A percentile compares a stretch with the other conserved stretches of the same genome.
Conservation (phyloP, 2,797 vertebrate genomes). For the Triplophysa bombifrons region DNA sequence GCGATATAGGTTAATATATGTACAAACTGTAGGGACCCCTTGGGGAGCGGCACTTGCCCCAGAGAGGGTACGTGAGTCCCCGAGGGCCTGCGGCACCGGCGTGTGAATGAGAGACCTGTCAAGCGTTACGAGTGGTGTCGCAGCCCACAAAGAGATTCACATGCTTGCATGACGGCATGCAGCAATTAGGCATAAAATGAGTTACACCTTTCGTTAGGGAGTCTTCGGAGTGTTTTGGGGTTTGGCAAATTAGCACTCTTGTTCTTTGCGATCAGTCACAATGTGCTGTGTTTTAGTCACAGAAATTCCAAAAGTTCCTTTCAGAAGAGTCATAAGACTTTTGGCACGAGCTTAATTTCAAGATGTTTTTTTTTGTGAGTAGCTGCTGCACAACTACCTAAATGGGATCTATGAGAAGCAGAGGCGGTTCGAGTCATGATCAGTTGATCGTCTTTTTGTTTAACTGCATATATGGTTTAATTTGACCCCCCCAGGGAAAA, state of each 20-base stretch:
- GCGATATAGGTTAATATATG: conserved; percentile 16
- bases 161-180: conserved; percentile 19
- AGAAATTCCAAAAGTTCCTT: conserved; percentile 20
- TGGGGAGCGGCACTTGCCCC: conserved; percentile 19
- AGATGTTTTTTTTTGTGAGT: conserved; percentile 45
- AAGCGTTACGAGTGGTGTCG: conserved; percentile 17
- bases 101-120: conserved; percentile 43
- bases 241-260: conserved; percentile 42
- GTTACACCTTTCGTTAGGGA: conserved; percentile 42
- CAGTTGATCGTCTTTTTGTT: conserved; percentile 7
- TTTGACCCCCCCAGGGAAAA: conserved; percentile 9
- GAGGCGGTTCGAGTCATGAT: conserved; percentile 25
- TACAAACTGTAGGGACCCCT: conserved; percentile 24
- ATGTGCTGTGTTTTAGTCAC: conserved; percentile 40
- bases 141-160: conserved; percentile 33
- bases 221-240: conserved; percentile 8
- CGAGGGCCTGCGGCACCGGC: conserved; percentile 11
- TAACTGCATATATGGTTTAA: neutral
- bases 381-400: conserved; percentile 48
- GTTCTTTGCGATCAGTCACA: conserved; percentile 35
- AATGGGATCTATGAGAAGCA: conserved; percentile 37
- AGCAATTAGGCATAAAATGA: conserved; percentile 33
- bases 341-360: conserved; percentile 33
- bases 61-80: conserved; percentile 15
- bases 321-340: conserved; percentile 9